Evolutionary conservation across 1,140 invertebrate species (phyloP).

Genomic region (Amyelois transitella): DNA sequence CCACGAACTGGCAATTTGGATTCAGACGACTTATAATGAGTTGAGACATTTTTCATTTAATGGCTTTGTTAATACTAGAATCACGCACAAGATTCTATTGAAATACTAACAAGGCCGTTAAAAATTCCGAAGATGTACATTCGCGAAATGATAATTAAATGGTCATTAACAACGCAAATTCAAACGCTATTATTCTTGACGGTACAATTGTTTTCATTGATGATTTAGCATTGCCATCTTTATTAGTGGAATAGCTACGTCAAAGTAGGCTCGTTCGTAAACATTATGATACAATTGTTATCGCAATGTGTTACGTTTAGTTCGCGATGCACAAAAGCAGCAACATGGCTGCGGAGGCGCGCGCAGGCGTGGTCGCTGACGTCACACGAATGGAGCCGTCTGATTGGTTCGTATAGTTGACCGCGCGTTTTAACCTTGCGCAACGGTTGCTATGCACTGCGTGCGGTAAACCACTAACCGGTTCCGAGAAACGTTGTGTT

Average conservation of each 20-base stretch:
- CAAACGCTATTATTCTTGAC: not conserved
- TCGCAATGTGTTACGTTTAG: constrained; percentile 17
- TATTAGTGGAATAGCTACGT: no score
- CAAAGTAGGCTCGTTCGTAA: constrained; percentile 16
- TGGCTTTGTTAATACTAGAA: not conserved
- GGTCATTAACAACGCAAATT: not conserved
- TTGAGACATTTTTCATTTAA: no score
- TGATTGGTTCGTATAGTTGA: constrained; percentile 42
- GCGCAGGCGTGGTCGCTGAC: constrained; percentile 70
- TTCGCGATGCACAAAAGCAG: constrained; percentile 26
- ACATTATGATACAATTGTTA: constrained; percentile 18
- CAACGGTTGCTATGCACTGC: constrained; percentile 59
- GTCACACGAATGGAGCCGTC: constrained; percentile 41
- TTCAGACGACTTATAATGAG: not conserved
- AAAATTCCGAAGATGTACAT: not conserved
- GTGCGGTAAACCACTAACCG: constrained; percentile 24
- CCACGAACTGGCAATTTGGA: no score
- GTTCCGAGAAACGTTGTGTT: constrained; percentile 39
- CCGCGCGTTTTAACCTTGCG: constrained; percentile 61
- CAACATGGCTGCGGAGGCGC: constrained; percentile 57
- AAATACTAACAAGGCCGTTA: constrained; percentile 1
- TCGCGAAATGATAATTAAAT: constrained; percentile 4
- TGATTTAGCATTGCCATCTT: no score
- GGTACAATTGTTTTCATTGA: not conserved
- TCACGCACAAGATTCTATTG: not conserved